phyloP scores from a whole-genome alignment of 2,888 invertebrate genomes.

The Acrobasis consociella region DNA sequence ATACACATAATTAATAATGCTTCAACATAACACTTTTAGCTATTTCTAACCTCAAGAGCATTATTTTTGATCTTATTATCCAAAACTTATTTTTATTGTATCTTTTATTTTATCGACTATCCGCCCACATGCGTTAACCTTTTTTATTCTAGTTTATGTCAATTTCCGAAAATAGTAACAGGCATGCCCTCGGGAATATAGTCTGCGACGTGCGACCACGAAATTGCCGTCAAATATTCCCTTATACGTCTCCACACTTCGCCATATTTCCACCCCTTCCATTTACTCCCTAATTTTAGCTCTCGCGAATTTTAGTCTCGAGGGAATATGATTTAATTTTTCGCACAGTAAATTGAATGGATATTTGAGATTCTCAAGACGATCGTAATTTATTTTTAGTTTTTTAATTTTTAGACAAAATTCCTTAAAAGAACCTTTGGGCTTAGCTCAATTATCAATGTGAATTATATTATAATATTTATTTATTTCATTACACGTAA shows the following conservation, averaged over 20 bases:
- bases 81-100: background rate
- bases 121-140: background rate
- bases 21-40: too few species aligned
- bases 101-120: background rate
- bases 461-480: too few species aligned
- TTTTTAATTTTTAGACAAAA: background rate
- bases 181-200: constrained; percentile 5
- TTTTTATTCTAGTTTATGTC: constrained; percentile 10
- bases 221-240: constrained; percentile 10
- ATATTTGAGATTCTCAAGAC: constrained; percentile 12
- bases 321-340: constrained; percentile 33
- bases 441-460: too few species aligned
- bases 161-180: constrained; percentile 4
- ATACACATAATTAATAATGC: too few species aligned
- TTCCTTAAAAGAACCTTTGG: too few species aligned
- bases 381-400: background rate
- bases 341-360: constrained; percentile 30
- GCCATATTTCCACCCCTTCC: constrained; percentile 10
- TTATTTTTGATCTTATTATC: background rate
- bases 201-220: constrained; percentile 5
- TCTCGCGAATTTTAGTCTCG: constrained; percentile 31
- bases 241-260: background rate
- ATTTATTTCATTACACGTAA: too few species aligned
- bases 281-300: constrained; percentile 30
- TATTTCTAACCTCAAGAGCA: too few species aligned